phyloP scores from a whole-genome alignment of 1,140 invertebrate species.

The Hyles vespertilio region DNA sequence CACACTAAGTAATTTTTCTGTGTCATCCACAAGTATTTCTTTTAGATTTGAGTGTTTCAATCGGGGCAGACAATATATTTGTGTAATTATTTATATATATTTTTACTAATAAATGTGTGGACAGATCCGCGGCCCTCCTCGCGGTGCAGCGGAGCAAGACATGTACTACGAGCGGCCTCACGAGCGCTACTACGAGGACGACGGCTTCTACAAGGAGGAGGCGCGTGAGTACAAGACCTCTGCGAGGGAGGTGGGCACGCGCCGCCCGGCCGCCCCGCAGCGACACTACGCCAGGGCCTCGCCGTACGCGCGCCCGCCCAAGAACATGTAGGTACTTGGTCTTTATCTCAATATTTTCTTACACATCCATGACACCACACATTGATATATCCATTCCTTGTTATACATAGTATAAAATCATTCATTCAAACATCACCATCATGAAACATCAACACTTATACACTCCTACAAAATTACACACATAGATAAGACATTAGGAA shows the following conservation, averaged over 20 bases:
- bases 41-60: no score
- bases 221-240: constrained; percentile 50
- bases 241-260: constrained; percentile 52
- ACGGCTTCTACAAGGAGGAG: constrained; percentile 53
- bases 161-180: constrained; percentile 54
- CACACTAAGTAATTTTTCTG: no score
- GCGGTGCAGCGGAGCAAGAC: constrained; percentile 37
- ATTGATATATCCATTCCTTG: no score
- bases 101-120: background rate
- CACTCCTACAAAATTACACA: no score
- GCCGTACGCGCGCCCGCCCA: constrained; percentile 47
- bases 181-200: constrained; percentile 59
- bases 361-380: no score
- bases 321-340: constrained; percentile 33
- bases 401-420: no score
- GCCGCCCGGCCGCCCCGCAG: constrained; percentile 27
- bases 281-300: constrained; percentile 2
- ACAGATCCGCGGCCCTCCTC: constrained; percentile 26
- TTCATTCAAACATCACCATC: no score
- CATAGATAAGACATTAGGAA: no score
- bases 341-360: background rate
- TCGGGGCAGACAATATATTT: no score
- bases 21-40: no score
- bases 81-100: no score
- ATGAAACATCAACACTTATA: no score